Evolutionary conservation across 2,888 invertebrate genomes (phyloP).

Genomic region (Metopia argyrocephala): DNA sequence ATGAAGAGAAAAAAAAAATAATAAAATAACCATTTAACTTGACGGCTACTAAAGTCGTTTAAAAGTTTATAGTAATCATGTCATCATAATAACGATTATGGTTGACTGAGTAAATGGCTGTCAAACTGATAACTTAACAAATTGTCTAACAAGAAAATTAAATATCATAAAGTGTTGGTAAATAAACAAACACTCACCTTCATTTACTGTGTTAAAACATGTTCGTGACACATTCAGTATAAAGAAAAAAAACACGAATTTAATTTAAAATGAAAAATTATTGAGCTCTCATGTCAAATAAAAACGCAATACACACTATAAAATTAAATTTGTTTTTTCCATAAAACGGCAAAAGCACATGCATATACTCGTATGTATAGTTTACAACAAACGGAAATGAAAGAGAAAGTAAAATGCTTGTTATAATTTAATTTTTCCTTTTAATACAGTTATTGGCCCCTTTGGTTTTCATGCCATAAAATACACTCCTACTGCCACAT

Average conservation of each 20-base stretch:
- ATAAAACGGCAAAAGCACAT: slow-evolving; percentile 24
- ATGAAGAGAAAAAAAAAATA: background rate
- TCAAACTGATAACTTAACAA: background rate
- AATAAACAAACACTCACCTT: background rate
- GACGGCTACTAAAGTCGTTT: slow-evolving; percentile 17
- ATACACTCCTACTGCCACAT: background rate
- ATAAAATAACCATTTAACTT: background rate
- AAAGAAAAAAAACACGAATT: background rate
- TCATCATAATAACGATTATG: slow-evolving; percentile 39
- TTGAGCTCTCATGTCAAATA: slow-evolving; percentile 53
- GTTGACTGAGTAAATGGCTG: slow-evolving; percentile 17
- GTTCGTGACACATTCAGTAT: background rate
- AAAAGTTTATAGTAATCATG: slow-evolving; percentile 40
- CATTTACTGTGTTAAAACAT: background rate
- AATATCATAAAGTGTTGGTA: slow-evolving; percentile 37
- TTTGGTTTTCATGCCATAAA: slow-evolving; percentile 5
- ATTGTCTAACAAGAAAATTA: background rate
- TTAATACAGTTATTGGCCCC: slow-evolving; percentile 43
- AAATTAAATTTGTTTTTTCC: slow-evolving; percentile 44
- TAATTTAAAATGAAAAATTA: slow-evolving; percentile 24
- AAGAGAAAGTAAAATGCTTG: background rate
- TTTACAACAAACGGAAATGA: slow-evolving; percentile 15
- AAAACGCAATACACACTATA: slow-evolving; percentile 33
- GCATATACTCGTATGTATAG: background rate
- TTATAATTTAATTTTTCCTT: slow-evolving; percentile 43